A percentile compares a stretch with the other conserved stretches of the same genome.
Conservation (phyloP, 2,113 vertebrate species). For the Bagarius yarrelli region DNA sequence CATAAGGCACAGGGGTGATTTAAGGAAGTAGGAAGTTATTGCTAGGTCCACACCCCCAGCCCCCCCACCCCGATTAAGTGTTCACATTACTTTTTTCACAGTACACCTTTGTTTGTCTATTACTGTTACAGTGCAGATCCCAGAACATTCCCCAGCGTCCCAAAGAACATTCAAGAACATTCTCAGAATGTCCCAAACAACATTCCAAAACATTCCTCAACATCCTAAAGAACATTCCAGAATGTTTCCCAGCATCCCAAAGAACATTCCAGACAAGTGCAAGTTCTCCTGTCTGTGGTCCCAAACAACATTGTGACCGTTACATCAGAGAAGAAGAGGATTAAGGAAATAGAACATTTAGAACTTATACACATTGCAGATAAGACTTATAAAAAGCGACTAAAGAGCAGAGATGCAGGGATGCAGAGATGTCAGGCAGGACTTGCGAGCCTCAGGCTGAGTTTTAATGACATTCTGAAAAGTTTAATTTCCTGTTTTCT, state of each 20-base stretch:
- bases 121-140: neutral
- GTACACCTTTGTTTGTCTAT: constrained; percentile 9
- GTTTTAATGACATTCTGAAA: neutral
- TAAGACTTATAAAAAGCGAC: neutral
- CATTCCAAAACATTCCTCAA: neutral
- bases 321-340: neutral
- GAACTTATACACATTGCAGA: neutral
- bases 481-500: constrained; percentile 20
- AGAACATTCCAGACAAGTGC: too few species aligned
- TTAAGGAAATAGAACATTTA: neutral
- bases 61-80: constrained; percentile 32
- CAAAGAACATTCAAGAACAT: neutral
- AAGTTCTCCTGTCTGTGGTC: neutral
- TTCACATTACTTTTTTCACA: constrained; percentile 47
- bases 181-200: neutral
- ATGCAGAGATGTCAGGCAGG: constrained; percentile 1
- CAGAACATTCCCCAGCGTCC: neutral
- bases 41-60: constrained; percentile 64
- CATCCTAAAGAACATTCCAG: neutral
- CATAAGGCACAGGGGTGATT: constrained; percentile 35
- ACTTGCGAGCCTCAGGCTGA: neutral
- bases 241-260: neutral
- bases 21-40: constrained; percentile 71
- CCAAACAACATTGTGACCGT: neutral
- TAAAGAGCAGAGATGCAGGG: neutral